Evolutionary conservation across 2,797 vertebrate species (phyloP), one percentile per base, ranked within the genome.

Genomic region (Platyrinchus mystaceus): DNA sequence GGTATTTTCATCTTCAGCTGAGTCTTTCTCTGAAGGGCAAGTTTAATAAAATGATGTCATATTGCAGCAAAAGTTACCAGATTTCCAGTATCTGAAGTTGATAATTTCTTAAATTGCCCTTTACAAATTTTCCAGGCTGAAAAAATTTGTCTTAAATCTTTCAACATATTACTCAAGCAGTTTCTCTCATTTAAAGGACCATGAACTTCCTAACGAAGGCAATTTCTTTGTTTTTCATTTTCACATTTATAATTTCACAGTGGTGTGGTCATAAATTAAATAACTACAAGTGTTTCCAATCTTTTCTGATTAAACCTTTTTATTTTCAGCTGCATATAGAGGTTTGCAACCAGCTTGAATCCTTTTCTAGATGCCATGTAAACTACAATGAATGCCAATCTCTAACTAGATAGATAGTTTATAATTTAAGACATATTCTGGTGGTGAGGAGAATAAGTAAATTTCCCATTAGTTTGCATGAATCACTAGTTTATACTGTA

Each of bases 201-300:
- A 12, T 60, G 58, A 68, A 64, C 41, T 68, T 91, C 36, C 15
- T 77, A 82, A 74, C 0, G 0, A 67, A 80, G 22, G 21, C 13
- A 74, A 82, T 95, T 87, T 76, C 53, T 87, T 85, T 85, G 37
- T 66, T 84, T 95, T 96, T 71, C 6, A 7, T 41, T 92, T 94
- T 85, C 87, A 78, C 66, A 69, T 91, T 94, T 91, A 44, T 56
- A 67, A 74, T 78, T 93, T 84, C 70, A 83, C 44, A 85, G 60
- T 74, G 58, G 53, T 66, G 66, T n/a, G 75, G 49, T 71, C 64
- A 87, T 87, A 89, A 93, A 90, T 89, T 76, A 84, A 94, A 83
- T 6, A 74, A 64, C 49, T 85, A 26, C 64, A 70, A 85, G 21
- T 80, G 39, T 88, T 96, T 91, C n/a, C 34, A 80, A 83, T 80